phyloP scores from a whole-genome alignment of 2,797 vertebrate species.

The Anguilla obscura region DNA sequence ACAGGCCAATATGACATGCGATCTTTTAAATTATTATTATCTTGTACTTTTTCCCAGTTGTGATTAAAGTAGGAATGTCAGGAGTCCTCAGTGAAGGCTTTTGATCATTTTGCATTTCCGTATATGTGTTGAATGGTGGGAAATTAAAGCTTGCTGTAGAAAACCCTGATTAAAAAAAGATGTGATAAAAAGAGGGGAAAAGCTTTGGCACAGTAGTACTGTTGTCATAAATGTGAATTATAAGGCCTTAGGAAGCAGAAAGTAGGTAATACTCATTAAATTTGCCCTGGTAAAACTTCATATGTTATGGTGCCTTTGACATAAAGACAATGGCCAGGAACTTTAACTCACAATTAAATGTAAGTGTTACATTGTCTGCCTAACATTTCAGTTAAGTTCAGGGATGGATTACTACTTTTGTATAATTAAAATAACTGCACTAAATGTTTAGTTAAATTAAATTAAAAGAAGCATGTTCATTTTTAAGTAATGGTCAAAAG shows the following conservation, averaged over 20 bases:
- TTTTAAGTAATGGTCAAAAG: neutral
- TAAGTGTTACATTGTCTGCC: neutral
- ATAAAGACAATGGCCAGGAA: neutral
- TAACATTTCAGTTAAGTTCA: neutral
- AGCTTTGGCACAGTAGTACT: slow-evolving; percentile 47
- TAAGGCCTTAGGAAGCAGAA: neutral
- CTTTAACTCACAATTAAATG: neutral
- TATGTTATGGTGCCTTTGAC: neutral
- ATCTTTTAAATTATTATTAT: slow-evolving; percentile 20
- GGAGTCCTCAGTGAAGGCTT: slow-evolving; percentile 61
- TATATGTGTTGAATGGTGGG: slow-evolving; percentile 56
- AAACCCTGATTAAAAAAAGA: slow-evolving; percentile 14
- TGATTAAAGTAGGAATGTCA: slow-evolving; percentile 55
- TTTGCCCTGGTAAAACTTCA: neutral
- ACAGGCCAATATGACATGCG: slow-evolving; percentile 42
- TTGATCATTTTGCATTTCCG: slow-evolving; percentile 64
- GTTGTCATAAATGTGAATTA: slow-evolving; percentile 27
- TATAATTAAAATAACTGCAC: neutral
- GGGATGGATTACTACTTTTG: neutral
- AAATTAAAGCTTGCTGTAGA: slow-evolving; percentile 53
- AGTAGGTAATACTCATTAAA: slow-evolving; percentile 13
- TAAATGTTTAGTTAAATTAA: neutral
- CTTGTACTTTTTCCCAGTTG: slow-evolving; percentile 29
- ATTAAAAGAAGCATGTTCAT: neutral
- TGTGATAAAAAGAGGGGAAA: slow-evolving; percentile 28